These are phyloP conservation scores for Saccopteryx leptura DNA, from an alignment of 2,113 vertebrate species.

Conservation along the genomic window DNA sequence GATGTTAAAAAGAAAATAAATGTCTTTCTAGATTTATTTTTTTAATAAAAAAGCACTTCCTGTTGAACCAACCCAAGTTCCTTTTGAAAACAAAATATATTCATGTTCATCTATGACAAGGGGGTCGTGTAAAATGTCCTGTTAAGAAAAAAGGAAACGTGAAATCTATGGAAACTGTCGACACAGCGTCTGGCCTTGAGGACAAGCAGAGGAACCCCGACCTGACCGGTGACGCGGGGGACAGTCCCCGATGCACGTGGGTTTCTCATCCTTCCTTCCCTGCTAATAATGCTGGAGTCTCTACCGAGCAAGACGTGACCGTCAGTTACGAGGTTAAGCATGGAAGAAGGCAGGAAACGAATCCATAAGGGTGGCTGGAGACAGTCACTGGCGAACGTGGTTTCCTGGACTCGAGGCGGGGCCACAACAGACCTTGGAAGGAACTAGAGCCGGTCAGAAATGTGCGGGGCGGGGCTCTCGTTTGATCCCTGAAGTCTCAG, in stretches of 20 bases:
- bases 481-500: accelerated
- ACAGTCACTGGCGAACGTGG: accelerated
- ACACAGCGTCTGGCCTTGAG: too few species aligned
- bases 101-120: not conserved
- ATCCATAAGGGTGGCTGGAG: too few species aligned
- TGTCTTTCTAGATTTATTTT: not conserved
- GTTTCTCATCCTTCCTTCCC: accelerated
- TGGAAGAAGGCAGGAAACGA: not conserved
- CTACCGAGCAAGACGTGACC: not conserved
- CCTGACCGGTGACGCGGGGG: accelerated
- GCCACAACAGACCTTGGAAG: accelerated
- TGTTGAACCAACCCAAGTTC: not conserved
- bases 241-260: accelerated
- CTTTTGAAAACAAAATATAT: not conserved
- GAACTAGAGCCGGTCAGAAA: not conserved
- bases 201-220: not conserved
- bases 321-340: not conserved
- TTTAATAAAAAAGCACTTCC: not conserved
- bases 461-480: accelerated
- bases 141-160: not conserved
- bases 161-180: accelerated
- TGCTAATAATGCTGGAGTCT: not conserved
- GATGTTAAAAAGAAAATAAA: not conserved
- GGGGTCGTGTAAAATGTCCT: not conserved
- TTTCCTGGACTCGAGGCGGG: accelerated